Percentiles rank a stretch among this genome's conserved stretches.
phyloP scores from a whole-genome alignment of 2,797 vertebrate genomes.

The Xenentodon cancila region DNA sequence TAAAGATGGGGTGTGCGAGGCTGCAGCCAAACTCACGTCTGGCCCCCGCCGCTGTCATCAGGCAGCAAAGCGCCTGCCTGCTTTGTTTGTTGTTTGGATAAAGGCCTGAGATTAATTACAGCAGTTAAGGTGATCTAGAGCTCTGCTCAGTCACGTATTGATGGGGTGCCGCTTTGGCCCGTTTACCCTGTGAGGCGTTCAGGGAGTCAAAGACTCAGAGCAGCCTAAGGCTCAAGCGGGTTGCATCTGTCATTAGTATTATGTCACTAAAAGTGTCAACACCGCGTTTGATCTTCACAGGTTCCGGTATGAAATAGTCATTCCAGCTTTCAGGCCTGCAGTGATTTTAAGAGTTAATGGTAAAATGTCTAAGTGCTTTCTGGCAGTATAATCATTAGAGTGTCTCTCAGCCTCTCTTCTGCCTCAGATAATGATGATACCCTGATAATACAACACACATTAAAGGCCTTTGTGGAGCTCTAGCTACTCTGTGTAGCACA shows the following conservation, averaged over 20 bases:
- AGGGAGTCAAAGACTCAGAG: slow-evolving; percentile 59
- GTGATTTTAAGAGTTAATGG: slow-evolving; percentile 18
- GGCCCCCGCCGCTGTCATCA: slow-evolving; percentile 24
- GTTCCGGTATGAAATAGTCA: slow-evolving; percentile 39
- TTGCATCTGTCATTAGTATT: slow-evolving; percentile 65
- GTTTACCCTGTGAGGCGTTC: slow-evolving; percentile 61
- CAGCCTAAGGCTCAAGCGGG: slow-evolving; percentile 61
- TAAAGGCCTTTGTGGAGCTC: slow-evolving; percentile 31
- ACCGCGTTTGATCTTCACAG: slow-evolving; percentile 35
- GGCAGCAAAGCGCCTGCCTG: slow-evolving; percentile 14
- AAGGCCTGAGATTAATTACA: slow-evolving; percentile 58
- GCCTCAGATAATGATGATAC: slow-evolving; percentile 28
- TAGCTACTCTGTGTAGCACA: too few species aligned
- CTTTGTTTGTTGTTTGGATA: slow-evolving; percentile 55
- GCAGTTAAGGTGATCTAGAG: slow-evolving; percentile 45
- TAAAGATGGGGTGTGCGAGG: slow-evolving; percentile 43
- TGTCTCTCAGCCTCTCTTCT: slow-evolving; percentile 15
- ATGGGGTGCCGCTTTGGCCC: slow-evolving; percentile 55
- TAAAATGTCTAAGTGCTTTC: slow-evolving; percentile 29
- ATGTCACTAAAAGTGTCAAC: slow-evolving; percentile 64
- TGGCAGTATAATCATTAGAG: slow-evolving; percentile 31
- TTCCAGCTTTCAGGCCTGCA: slow-evolving; percentile 6
- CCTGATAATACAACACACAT: slow-evolving; percentile 31
- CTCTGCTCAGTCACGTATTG: slow-evolving; percentile 51
- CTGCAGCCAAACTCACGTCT: slow-evolving; percentile 47